Evolutionary conservation across 1,140 invertebrate species (phyloP), one percentile per base, ranked within the genome.

Genomic region (Agraylea sexmaculata): DNA sequence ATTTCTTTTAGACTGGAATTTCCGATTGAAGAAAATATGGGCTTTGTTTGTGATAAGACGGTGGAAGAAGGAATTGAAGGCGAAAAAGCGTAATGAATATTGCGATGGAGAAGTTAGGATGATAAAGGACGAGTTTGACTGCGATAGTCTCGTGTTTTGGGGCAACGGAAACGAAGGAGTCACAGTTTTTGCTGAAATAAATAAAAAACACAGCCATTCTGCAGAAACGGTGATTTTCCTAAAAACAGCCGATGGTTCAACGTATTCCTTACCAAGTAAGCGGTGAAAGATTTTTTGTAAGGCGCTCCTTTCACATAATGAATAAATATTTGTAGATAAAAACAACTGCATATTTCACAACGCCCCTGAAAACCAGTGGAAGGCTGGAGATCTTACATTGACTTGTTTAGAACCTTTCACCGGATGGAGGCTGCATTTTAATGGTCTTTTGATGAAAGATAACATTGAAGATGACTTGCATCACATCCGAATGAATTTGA

Each of bases 341-440:
- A 68, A 69, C 12, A 62, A 70, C 49, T 62, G 61, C 3, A 45
- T 51, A 2, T 20, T 62, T 2, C 44, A 46, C 19, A 60, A 61
- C 45, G 53, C 51, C 35, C 50, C 41, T 0, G 49, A 49, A 5
- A 38, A 49, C 5, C 50, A 45, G n/a, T 78, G 72, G 69, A 59
- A 56, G 17, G 67, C 66, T 4, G 66, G 56, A 1, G 74, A 71
- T 1, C 54, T 81, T n/a, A 71, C 66, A 38, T 58, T 79, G 38
- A 63, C 71, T 44, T 47, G 70, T 5, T 49, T 75, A 11, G 66
- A 77, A 44, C 57, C 69, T 0, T 59, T 69, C 47, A 43, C 53
- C 40, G 57, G 60, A 31, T 68, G 73, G 58, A 67, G 74, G 46
- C 60, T 81, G 13, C 51, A 67, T 25, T 80, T 66, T 51, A 78